A percentile compares a stretch with the other conserved stretches of the same genome.
Conservation (phyloP, 2,888 invertebrate species). For the Sinhomidia bicolor region DNA sequence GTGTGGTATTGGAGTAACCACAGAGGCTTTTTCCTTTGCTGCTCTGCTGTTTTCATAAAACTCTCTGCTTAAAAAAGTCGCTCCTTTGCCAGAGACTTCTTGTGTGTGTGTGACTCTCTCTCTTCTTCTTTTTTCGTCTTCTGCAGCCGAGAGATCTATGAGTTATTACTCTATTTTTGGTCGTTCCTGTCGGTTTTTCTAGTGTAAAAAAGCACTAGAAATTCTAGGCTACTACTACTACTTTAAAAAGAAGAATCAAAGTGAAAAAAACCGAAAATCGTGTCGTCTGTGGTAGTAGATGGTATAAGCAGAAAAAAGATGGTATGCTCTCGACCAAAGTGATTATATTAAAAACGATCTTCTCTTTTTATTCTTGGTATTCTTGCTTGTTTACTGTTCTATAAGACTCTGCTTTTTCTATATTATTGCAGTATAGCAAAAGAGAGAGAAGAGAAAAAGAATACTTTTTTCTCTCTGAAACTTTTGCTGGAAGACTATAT, state of each 20-base stretch:
- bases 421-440: background rate
- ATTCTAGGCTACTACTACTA: no score
- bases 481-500: background rate
- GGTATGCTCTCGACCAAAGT: conserved; percentile 28
- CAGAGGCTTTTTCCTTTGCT: conserved; percentile 31
- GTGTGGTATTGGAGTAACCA: conserved; percentile 55
- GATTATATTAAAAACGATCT: conserved; percentile 64
- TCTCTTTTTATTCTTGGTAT: conserved; percentile 23
- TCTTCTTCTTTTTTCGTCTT: conserved; percentile 28
- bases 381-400: background rate
- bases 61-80: background rate
- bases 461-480: background rate
- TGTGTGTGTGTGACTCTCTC: conserved; percentile 44
- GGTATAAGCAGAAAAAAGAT: background rate
- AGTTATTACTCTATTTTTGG: conserved; percentile 73
- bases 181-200: conserved; percentile 53
- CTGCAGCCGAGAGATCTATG: conserved; percentile 72
- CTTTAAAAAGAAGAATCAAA: conserved; percentile 40
- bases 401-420: background rate
- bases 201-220: conserved; percentile 28
- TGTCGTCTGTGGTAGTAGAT: background rate
- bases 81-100: background rate
- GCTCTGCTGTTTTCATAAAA: conserved; percentile 34
- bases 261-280: conserved; percentile 63
- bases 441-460: no score